phyloP scores from a whole-genome alignment of 2,888 invertebrate species.

The Scaptomyza parva region DNA sequence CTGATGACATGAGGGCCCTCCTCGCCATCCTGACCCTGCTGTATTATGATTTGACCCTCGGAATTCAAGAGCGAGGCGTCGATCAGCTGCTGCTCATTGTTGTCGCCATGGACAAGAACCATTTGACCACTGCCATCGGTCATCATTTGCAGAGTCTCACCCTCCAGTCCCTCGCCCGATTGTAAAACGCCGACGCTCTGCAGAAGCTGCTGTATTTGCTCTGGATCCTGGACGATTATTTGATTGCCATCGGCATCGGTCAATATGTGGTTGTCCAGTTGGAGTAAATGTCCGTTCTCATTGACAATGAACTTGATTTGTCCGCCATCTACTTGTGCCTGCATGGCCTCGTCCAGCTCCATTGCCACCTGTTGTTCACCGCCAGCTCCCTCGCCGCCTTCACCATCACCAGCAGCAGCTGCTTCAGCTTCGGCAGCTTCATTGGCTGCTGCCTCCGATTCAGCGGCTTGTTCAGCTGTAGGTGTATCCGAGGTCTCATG shows the following conservation, averaged over 20 bases:
- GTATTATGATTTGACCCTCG: slow-evolving; percentile 85
- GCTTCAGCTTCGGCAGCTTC: slow-evolving; percentile 62
- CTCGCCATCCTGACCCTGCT: slow-evolving; percentile 84
- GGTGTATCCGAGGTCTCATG: slow-evolving; percentile 44
- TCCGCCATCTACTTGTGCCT: slow-evolving; percentile 84
- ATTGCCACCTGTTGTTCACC: slow-evolving; percentile 83
- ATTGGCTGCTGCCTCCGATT: slow-evolving; percentile 46
- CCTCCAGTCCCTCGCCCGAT: slow-evolving; percentile 84
- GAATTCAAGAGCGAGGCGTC: slow-evolving; percentile 85
- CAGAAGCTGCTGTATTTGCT: slow-evolving; percentile 85
- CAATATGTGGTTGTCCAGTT: slow-evolving; percentile 85
- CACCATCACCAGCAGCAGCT: slow-evolving; percentile 53
- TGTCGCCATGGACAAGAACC: slow-evolving; percentile 85
- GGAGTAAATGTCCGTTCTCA: slow-evolving; percentile 84
- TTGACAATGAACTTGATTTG: slow-evolving; percentile 85
- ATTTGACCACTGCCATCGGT: slow-evolving; percentile 85
- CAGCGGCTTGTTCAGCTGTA: slow-evolving; percentile 56
- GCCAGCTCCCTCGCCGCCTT: slow-evolving; percentile 52
- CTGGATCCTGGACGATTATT: slow-evolving; percentile 84
- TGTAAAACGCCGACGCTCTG: slow-evolving; percentile 85
- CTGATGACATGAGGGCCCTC: slow-evolving; percentile 84
- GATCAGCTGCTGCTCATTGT: slow-evolving; percentile 85
- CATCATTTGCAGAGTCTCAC: slow-evolving; percentile 85
- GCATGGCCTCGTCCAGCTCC: slow-evolving; percentile 85
- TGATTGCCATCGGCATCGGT: slow-evolving; percentile 85